These are phyloP conservation scores for Littorina saxatilis DNA, from an alignment of 1,140 invertebrate species.

Conservation along the genomic window DNA sequence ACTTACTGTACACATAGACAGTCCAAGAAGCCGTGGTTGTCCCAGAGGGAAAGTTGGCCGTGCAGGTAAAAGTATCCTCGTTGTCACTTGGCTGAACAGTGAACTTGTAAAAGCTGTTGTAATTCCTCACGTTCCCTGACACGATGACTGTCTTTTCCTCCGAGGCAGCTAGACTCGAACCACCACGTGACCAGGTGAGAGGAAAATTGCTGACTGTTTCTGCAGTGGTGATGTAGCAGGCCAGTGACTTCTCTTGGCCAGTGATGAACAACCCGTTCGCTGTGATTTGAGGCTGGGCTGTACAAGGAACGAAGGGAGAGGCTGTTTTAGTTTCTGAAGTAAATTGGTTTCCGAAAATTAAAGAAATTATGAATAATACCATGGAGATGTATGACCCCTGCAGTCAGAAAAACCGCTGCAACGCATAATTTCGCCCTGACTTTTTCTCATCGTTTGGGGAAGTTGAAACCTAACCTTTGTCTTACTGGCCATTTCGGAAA, in stretches of 20 bases:
- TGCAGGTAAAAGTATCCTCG: neutral
- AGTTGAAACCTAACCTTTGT: too few relatives aligned
- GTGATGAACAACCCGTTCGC: slow-evolving; percentile 9
- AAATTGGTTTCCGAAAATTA: too few relatives aligned
- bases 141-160: neutral
- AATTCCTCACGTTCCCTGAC: neutral
- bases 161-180: neutral
- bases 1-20: slow-evolving; percentile 11
- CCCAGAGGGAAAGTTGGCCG: neutral
- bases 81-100: neutral
- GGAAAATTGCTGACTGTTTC: neutral
- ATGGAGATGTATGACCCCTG: too few relatives aligned
- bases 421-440: too few relatives aligned
- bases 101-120: slow-evolving; percentile 16
- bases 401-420: too few relatives aligned
- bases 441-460: too few relatives aligned
- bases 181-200: neutral
- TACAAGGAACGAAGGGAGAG: too few relatives aligned
- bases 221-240: slow-evolving; percentile 11
- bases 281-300: slow-evolving; percentile 2
- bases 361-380: too few relatives aligned
- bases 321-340: too few relatives aligned
- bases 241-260: neutral
- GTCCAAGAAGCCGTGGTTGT: neutral
- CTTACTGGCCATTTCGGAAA: too few relatives aligned